Evolutionary conservation across 2,797 vertebrate species (phyloP).

Genomic region (Sylvilagus floridanus): DNA sequence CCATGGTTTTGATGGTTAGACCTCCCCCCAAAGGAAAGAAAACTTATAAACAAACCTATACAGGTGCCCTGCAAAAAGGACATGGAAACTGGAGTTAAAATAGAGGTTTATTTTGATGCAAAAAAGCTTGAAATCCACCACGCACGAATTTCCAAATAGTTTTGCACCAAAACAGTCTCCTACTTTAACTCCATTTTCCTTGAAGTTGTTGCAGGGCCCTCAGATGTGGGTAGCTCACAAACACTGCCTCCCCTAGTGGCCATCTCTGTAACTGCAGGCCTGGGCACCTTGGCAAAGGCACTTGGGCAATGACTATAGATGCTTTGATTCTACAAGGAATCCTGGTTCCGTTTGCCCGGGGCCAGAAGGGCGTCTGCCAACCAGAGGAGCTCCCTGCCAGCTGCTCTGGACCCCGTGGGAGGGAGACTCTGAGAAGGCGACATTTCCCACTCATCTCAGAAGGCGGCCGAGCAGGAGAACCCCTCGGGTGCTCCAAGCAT

Average conservation of each 20-base stretch:
- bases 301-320: neutral
- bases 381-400: neutral
- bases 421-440: neutral
- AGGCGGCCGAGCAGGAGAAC: neutral
- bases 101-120: too few species aligned
- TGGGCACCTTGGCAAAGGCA: neutral
- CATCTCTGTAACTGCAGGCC: conserved; percentile 32
- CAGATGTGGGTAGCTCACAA: neutral
- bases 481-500: neutral
- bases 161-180: too few species aligned
- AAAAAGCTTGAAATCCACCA: too few species aligned
- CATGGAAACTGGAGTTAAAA: too few species aligned
- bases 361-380: neutral
- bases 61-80: too few species aligned
- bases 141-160: too few species aligned
- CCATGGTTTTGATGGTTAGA: too few species aligned
- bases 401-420: too few species aligned
- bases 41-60: too few species aligned
- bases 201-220: too few species aligned
- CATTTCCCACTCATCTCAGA: neutral
- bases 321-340: neutral
- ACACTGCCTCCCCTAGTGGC: conserved; percentile 35
- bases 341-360: neutral
- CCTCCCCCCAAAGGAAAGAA: too few species aligned
- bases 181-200: too few species aligned